phyloP scores from a whole-genome alignment of 1,140 invertebrate genomes.

The Drosophila elegans region DNA sequence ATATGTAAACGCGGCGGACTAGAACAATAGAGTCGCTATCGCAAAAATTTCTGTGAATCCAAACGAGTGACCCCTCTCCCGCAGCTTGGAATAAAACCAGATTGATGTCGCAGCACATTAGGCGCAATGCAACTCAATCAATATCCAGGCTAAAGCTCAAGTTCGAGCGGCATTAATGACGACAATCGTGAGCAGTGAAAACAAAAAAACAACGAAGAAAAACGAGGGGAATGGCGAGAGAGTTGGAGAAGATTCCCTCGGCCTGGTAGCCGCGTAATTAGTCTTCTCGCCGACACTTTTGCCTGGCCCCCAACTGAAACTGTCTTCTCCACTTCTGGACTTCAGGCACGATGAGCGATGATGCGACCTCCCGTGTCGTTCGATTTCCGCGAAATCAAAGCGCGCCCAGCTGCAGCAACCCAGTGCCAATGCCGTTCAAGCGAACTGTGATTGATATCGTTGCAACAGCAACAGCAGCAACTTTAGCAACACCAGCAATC shows the following conservation, averaged over 20 bases:
- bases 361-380: conserved; percentile 80
- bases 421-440: conserved; percentile 66
- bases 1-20: conserved; percentile 1
- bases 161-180: conserved; percentile 71
- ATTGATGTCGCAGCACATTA: conserved; percentile 83
- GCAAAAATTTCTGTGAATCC: conserved; percentile 68
- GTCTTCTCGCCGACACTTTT: conserved; percentile 78
- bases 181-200: conserved; percentile 54
- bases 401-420: conserved; percentile 75
- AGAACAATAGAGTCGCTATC: conserved; percentile 46
- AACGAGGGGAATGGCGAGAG: conserved; percentile 13
- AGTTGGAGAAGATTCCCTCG: conserved; percentile 28
- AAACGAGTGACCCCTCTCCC: conserved; percentile 1
- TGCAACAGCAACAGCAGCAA: conserved; percentile 4
- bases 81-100: conserved; percentile 20
- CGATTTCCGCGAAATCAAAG: conserved; percentile 80
- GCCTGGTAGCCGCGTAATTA: conserved; percentile 68
- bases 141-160: conserved; percentile 63
- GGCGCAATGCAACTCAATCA: conserved; percentile 80
- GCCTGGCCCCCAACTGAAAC: conserved; percentile 26
- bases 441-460: conserved; percentile 78
- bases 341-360: conserved; percentile 71
- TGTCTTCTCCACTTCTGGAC: conserved; percentile 20
- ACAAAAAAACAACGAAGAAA: not conserved
- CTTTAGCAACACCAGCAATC: conserved; percentile 2